Evolutionary conservation across 2,797 vertebrate genomes (phyloP), one percentile per base, ranked within the genome.

Genomic region (Poecilia gillii): DNA sequence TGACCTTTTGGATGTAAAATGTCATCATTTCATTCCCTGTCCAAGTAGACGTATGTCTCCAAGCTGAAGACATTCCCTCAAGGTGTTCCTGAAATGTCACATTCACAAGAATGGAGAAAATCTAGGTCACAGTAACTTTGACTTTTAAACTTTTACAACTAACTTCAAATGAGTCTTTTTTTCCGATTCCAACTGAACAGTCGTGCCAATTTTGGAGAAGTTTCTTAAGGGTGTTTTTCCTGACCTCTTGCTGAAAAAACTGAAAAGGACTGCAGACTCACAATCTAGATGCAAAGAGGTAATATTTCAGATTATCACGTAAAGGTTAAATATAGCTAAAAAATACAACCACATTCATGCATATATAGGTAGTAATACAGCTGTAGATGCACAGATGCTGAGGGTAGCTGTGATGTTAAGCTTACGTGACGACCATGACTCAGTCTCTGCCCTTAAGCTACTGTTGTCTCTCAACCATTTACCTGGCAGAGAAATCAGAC

Each of bases 391-490:
- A 81, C 62, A 59, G 36, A 45, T 36, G 18, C 12, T 36, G 8
- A 41, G 28, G n/a, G n/a, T 25, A 70, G 66, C 25, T 59, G 39
- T 75, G 39, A 47, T 75, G 57, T 46, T 45, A 45, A 51, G 47
- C 25, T 77, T 31, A 31, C 1, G 28, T 57, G 46, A 57, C 33
- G 68, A 41, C 83, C 66, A 84, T 91, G 86, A 91, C 82, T 89
- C 85, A 90, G 39, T 75, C 36, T 80, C 72, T 7, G 13, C 76
- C 45, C 80, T 53, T 74, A 79, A 76, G 87, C 80, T 88, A 82
- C 83, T 82, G 73, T 62, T 62, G 18, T 16, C n/a, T 71, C 41
- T 16, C 2, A 0, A 28, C 25, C 43, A 6, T 81, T 82, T 81
- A 91, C 87, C 85, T 89, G 80, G 55, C 76, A 51, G 28, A 31